phyloP scores from a whole-genome alignment of 2,113 vertebrate species.

The Ondatra zibethicus region DNA sequence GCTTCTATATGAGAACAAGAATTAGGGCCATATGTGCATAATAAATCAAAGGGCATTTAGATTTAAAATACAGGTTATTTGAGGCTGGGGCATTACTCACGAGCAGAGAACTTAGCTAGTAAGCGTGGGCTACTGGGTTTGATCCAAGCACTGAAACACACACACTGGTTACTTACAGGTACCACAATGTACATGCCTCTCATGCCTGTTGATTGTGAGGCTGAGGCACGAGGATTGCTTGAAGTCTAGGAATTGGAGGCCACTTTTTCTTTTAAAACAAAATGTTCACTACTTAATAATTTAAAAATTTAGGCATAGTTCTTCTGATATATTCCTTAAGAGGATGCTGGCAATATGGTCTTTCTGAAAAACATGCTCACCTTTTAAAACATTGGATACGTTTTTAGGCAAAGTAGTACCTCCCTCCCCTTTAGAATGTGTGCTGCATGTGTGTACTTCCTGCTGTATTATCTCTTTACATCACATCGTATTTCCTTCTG shows the following conservation, averaged over 20 bases:
- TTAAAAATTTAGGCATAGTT: neutral
- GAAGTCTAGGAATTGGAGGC: neutral
- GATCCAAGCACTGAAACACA: neutral
- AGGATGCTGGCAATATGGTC: too few relatives aligned
- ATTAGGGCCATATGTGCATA: neutral
- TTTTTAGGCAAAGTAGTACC: neutral
- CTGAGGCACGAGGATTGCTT: neutral
- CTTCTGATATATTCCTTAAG: neutral
- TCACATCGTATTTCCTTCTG: neutral
- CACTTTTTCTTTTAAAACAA: neutral
- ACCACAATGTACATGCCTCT: neutral
- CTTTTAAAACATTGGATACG: neutral
- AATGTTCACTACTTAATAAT: neutral
- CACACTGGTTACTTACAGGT: neutral
- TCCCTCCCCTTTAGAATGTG: neutral
- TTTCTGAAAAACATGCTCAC: neutral
- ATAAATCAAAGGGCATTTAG: neutral
- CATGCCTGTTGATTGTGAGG: neutral
- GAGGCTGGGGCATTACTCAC: neutral
- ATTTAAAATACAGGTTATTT: neutral
- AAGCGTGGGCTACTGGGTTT: neutral
- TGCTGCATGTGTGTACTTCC: neutral
- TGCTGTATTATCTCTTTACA: slow-evolving; percentile 42
- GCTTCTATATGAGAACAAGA: neutral
- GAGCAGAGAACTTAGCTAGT: neutral